Conservation (phyloP, 2,888 invertebrate species). For the Lithosia quadra region DNA sequence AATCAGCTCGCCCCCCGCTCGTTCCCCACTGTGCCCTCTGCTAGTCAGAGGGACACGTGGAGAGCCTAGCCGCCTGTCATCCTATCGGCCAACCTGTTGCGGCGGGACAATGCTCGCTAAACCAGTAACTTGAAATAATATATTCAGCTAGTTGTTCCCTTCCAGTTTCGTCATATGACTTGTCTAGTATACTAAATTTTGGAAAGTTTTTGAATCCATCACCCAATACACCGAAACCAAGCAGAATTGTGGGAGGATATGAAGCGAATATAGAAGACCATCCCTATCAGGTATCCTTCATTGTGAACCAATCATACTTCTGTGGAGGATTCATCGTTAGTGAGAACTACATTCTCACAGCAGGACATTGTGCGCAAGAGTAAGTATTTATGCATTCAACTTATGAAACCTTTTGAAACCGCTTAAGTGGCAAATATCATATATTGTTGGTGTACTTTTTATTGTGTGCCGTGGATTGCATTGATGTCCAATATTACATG, state of each 20-base stretch:
- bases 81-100: too few relatives aligned
- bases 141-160: too few relatives aligned
- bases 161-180: slow-evolving; percentile 19
- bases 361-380: slow-evolving; percentile 82
- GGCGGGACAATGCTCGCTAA: too few relatives aligned
- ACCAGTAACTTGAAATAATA: not conserved
- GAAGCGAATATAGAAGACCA: slow-evolving; percentile 71
- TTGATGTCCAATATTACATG: too few relatives aligned
- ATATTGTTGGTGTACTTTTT: too few relatives aligned
- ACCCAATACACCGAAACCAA: not conserved
- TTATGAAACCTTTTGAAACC: not conserved
- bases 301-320: slow-evolving; percentile 72
- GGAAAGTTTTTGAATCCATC: not conserved
- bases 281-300: slow-evolving; percentile 79
- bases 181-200: not conserved
- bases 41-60: too few relatives aligned
- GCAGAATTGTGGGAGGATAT: slow-evolving; percentile 75
- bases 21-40: too few relatives aligned
- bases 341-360: slow-evolving; percentile 76
- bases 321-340: slow-evolving; percentile 84
- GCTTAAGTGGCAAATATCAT: too few relatives aligned
- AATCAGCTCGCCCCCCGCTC: too few relatives aligned
- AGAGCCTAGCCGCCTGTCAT: too few relatives aligned
- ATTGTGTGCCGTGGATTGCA: too few relatives aligned
- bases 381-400: slow-evolving; percentile 54